phyloP scores from a whole-genome alignment of 2,113 vertebrate genomes.

The Syngnathus scovelli region DNA sequence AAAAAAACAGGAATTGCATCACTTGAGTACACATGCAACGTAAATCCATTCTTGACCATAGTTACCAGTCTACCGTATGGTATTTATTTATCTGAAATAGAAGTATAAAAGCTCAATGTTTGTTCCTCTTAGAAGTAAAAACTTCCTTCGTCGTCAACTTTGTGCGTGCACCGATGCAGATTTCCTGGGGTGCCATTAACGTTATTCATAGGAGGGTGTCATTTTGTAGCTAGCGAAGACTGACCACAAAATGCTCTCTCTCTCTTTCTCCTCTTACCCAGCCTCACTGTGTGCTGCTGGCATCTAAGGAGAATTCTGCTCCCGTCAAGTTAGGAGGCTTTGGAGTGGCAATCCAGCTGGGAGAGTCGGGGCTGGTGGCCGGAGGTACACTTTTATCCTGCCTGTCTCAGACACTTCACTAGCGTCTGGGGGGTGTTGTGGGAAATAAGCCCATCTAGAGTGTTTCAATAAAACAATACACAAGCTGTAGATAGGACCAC shows the following conservation, averaged over 20 bases:
- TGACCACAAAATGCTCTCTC: neutral
- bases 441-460: neutral
- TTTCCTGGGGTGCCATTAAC: neutral
- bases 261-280: conserved; percentile 57
- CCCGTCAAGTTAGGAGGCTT: conserved; percentile 96
- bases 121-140: neutral
- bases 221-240: conserved; percentile 32
- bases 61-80: neutral
- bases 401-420: neutral
- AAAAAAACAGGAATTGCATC: neutral
- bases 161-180: neutral
- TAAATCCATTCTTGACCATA: neutral
- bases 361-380: conserved; percentile 94
- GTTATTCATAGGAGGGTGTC: conserved; percentile 33
- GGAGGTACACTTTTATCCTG: conserved; percentile 76
- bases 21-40: neutral
- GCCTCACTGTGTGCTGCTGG: conserved; percentile 97
- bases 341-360: conserved; percentile 94
- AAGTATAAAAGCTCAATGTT: neutral
- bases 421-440: neutral
- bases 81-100: neutral
- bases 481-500: neutral
- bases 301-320: conserved; percentile 96
- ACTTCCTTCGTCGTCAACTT: neutral
- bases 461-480: neutral